Evolutionary conservation across 2,888 invertebrate species (phyloP).

Genomic region (Drosophila setosimentum): DNA sequence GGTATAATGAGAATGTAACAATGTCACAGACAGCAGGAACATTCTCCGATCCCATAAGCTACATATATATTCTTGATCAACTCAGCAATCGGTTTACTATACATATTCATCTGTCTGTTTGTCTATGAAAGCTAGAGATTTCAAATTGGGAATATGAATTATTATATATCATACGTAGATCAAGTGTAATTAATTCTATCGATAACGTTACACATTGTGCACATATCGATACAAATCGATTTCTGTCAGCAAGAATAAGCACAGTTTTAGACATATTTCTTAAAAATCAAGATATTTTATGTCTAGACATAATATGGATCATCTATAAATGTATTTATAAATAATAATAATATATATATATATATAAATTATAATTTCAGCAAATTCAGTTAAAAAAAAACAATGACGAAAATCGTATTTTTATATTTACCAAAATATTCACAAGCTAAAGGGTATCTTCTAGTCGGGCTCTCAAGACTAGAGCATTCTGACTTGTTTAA

Average conservation of each 20-base stretch:
- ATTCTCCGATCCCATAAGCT: background rate
- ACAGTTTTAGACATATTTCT: background rate
- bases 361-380: too few species aligned
- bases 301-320: too few species aligned
- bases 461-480: too few species aligned
- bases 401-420: too few species aligned
- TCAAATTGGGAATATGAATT: fast-evolving
- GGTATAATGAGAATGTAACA: background rate
- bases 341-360: too few species aligned
- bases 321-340: too few species aligned
- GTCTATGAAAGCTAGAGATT: background rate
- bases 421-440: background rate
- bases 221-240: background rate
- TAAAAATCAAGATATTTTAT: background rate
- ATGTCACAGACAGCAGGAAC: background rate
- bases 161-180: too few species aligned
- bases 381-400: too few species aligned
- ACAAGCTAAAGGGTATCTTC: background rate
- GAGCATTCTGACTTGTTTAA: background rate
- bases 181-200: too few species aligned
- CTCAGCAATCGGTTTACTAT: background rate
- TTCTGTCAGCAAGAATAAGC: background rate
- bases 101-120: background rate
- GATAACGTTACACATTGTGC: too few species aligned
- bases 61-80: background rate